Base-by-base conservation (phyloP, 2,113 vertebrate species). In the Dryoscopus gambensis region DNA sequence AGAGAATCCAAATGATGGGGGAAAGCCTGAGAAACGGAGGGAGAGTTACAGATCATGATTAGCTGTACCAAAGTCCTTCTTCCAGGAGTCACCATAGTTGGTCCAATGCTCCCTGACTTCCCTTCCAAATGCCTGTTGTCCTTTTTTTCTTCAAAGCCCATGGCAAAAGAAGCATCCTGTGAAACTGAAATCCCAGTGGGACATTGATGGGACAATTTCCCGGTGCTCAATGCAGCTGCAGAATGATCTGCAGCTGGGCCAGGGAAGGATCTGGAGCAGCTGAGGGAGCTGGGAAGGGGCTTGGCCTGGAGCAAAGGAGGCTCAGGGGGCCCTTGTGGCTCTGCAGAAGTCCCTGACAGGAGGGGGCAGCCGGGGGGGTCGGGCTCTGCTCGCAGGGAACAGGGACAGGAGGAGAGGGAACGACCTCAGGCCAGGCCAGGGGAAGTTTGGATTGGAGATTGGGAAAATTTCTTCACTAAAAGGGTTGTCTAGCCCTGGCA, bases 391-490 rank as follows among this genome's bases (percentile, higher is more conserved):
- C 4, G 3, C 52, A 50, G n/a, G 52, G 52, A 21, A 82, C 53
- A 55, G 68, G 60, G 39, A 47, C 30, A 69, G 78, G 25, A 83
- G 39, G 6, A 55, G 55, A 49, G n/a, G 55, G 47, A 83, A 62
- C 0, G 0, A 21, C 70, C 47, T 69, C 70, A 62, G 7, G 10
- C 5, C 53, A 30, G 6, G 21, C 47, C 47, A 19, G 18, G 21
- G n/a, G 0, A 69, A 0, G 13, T 0, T 25, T 10, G 6, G 27
- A 1, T 3, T 52, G 62, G n/a, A 30, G 0, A 39, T 17, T 10
- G 6, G 10, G 28, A 33, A 30, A 21, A 60, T 22, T 47, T 11
- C 24, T 13, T 3, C 18, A 3, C 5, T 4, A 24, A 47, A 40
- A 76, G 14, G 17, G 17, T 0, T 25, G 46, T 10, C 20, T 18